Evolutionary conservation across 2,113 vertebrate species (phyloP).

Genomic region (Oplegnathus fasciatus): DNA sequence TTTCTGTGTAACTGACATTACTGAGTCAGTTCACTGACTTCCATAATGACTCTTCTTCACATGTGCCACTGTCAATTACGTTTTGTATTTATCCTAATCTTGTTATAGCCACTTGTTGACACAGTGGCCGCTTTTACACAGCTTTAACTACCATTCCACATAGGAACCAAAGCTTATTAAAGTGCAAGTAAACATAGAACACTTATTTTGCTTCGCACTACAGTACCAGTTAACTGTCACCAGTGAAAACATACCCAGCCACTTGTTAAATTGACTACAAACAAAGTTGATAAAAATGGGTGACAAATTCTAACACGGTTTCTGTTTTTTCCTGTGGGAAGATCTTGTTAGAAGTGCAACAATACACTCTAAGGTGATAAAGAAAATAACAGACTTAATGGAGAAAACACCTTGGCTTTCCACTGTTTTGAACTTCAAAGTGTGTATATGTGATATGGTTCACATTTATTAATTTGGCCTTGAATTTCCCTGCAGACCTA

Average conservation of each 20-base stretch:
- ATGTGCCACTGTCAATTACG: not conserved
- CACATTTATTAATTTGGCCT: not conserved
- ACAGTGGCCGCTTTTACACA: not conserved
- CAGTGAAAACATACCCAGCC: not conserved
- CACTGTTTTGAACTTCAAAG: not conserved
- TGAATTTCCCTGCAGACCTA: not conserved
- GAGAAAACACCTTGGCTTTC: not conserved
- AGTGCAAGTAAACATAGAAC: not conserved
- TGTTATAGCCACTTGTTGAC: not conserved
- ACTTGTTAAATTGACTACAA: slow-evolving; percentile 7
- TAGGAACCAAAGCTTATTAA: not conserved
- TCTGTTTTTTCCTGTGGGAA: not conserved
- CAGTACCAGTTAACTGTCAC: not conserved
- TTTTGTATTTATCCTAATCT: not conserved
- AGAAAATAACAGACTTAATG: not conserved
- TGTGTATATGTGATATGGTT: not conserved
- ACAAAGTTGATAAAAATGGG: not conserved
- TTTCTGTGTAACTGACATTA: not conserved
- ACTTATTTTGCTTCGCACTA: not conserved
- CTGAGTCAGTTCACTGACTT: not conserved
- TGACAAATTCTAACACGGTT: not conserved
- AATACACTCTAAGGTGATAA: too few relatives aligned
- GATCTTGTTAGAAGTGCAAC: not conserved
- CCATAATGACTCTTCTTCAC: not conserved
- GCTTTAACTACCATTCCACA: not conserved